These are phyloP conservation scores for Andrena flavipes DNA, from an alignment of 2,888 invertebrate species.

Conservation along the genomic window DNA sequence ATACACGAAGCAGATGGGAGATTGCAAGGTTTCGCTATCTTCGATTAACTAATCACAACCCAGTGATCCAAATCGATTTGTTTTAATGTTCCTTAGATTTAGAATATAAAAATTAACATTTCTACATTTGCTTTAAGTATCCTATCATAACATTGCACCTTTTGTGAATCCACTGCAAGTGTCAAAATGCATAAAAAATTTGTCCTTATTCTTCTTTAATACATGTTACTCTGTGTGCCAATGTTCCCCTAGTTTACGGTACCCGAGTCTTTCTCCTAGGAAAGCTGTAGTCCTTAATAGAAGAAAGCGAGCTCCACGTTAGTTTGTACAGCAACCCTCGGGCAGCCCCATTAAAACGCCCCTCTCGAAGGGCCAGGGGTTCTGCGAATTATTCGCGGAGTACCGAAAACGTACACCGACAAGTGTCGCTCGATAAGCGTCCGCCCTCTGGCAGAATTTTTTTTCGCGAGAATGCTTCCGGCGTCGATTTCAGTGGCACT, in stretches of 20 bases:
- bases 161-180: too few species aligned
- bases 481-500: constrained; percentile 23
- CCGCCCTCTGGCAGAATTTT: constrained; percentile 1
- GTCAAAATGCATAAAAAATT: too few species aligned
- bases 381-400: neutral
- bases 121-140: too few species aligned
- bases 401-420: neutral
- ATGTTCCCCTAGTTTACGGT: neutral
- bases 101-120: neutral
- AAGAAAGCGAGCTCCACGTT: too few species aligned
- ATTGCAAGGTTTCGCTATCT: too few species aligned
- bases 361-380: neutral
- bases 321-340: neutral
- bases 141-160: too few species aligned
- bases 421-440: constrained; percentile 4
- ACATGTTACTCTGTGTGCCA: too few species aligned
- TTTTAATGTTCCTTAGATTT: neutral
- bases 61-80: too few species aligned
- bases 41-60: too few species aligned
- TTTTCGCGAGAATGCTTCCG: neutral
- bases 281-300: too few species aligned
- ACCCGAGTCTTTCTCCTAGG: neutral
- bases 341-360: neutral
- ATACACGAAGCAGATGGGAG: too few species aligned
- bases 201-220: too few species aligned